Evolutionary conservation across 2,888 invertebrate species (phyloP), one percentile per base, ranked within the genome.

Genomic region (Xiphydria camelus): DNA sequence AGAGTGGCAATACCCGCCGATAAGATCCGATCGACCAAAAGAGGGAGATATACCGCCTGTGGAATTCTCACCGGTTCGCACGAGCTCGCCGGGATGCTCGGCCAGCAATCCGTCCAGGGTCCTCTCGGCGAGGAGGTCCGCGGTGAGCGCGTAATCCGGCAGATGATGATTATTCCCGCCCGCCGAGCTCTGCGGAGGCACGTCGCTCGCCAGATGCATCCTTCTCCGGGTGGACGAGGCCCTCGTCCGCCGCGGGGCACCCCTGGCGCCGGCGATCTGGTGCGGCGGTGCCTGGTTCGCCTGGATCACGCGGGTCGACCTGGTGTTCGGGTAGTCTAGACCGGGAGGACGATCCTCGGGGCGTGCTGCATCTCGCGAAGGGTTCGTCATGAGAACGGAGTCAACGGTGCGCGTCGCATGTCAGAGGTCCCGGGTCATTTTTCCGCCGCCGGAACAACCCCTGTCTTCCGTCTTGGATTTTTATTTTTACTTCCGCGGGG

Each of bases 61-160:
- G n/a, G n/a, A n/a, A 12, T 22, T 39, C 46, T 59, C 69, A 80
- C 96, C 97, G 57, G 98, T 98, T 71, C 94, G 84, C 48, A 95
- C 88, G 57, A 97, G 79, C 77, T 94, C 93, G 12, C 94, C 94
- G 2, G 94, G 93, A 78, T 94, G 94, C 68, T 94, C 94, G 41
- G 91, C 88, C 49, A 94, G 78, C 50, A 92, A 80, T 37, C 90
- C 89, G 71, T 91, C 91, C 51, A 92, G 78, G 2, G 92, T 91
- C 54, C 91, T 81, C 69, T 93, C 92, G 34, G 91, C 89, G 55
- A 92, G 77, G 36, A 89, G 80, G 73, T 91, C 91, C 4, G 91
- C 90, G 17, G 91, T 91, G 73, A 91, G 74, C 19, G 84, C 81
- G 67, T 82, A 82, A 49, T 82, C 82, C 3, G 80, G 75, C 37